phyloP scores from a whole-genome alignment of 2,113 vertebrate genomes.

The Erpornis zantholeuca region DNA sequence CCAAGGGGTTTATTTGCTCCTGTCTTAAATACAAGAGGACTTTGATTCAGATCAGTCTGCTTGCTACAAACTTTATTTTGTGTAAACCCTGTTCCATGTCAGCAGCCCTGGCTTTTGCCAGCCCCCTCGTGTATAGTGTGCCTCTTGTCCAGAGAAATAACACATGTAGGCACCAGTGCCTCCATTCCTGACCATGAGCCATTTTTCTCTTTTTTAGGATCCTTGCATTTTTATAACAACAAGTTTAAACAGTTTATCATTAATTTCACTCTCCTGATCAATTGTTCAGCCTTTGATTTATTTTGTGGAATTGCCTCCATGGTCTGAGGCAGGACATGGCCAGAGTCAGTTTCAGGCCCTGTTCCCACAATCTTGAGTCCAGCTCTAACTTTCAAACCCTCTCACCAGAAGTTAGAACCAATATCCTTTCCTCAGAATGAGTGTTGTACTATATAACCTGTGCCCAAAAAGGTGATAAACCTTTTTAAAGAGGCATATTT shows the following conservation, averaged over 20 bases:
- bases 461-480: neutral
- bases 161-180: accelerated
- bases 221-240: neutral
- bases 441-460: neutral
- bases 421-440: neutral
- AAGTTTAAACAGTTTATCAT: neutral
- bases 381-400: neutral
- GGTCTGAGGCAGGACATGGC: neutral
- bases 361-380: accelerated
- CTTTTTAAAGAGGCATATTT: neutral
- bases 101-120: neutral
- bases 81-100: neutral
- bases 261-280: neutral
- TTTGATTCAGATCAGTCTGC: neutral
- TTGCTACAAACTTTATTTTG: neutral
- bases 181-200: neutral
- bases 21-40: neutral
- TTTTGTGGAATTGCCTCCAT: neutral
- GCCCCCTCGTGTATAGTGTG: accelerated
- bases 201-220: neutral
- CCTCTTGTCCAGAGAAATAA: neutral
- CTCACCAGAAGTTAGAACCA: neutral
- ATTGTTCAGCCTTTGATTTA: neutral
- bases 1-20: neutral
- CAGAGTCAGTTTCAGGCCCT: neutral